Evolutionary conservation across 2,797 vertebrate species (phyloP), one percentile per base, ranked within the genome.

Genomic region (Chelon labrosus): DNA sequence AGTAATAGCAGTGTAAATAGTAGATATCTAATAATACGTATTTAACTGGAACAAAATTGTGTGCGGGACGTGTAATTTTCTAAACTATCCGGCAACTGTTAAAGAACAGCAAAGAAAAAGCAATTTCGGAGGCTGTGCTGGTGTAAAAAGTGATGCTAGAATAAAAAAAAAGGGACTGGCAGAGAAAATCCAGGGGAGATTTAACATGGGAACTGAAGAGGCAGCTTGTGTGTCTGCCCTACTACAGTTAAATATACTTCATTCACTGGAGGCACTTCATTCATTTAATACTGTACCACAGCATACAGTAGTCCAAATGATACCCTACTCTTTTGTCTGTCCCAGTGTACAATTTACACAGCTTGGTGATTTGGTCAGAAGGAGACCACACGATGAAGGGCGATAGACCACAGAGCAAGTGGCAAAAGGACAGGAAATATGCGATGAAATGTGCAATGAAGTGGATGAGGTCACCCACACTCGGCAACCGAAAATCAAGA

Each of bases 341-440:
- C 88, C 77, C 73, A 75, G 67, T 81, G 70, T 88, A 82, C 83
- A 88, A 86, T 88, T 87, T 88, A 89, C 89, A 81, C 88, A 89
- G 85, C 84, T 83, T 79, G 86, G 90, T 86, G 89, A 91, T 90
- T 89, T 73, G 89, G 88, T 92, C 90, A 90, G 77, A 87, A 58
- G 65, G 83, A 83, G 91, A 93, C 91, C 91, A 87, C 91, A 88
- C 71, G 85, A 91, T 92, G 91, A 92, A 91, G 90, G 82, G 87
- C 79, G 79, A 92, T 84, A 85, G 88, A 92, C 91, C 92, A 83
- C 92, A 93, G 83, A 90, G 57, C 87, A 58, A 89, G 90, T 79
- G 91, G 91, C 91, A 90, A 89, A 90, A 89, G 82, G 83, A 88
- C 85, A 86, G 88, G 85, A 91, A 91, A 91, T 91, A 87, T 84